Base-by-base conservation (phyloP, 2,888 invertebrate species). In the Alloplasta piceator region DNA sequence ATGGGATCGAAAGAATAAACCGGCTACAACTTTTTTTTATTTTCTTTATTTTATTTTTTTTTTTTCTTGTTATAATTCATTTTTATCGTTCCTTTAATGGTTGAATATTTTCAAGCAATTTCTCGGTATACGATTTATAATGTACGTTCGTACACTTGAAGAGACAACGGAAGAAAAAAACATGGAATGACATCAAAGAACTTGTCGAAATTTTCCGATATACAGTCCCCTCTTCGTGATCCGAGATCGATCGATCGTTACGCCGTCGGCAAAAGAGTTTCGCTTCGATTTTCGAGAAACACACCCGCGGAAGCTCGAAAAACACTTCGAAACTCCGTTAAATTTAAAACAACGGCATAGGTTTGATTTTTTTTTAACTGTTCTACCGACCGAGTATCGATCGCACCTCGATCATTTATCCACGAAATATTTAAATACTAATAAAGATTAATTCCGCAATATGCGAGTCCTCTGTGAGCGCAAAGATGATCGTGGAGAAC, bases 1-100 rank as follows among this genome's bases (percentile, higher is more conserved):
- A 58, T 67, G 46, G 60, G 41, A 66, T 70, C 46, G 38, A 61
- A 78, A 70, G 14, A 41, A 78, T 75, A 41, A 67, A 55, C 55
- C 36, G 39, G 52, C 60, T 70, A 77, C 68, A 52, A 9, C 7
- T 9, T 38, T 9, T 38, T 9, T 26, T 43, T n/a, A n/a, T 43
- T 43, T 1, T 43, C 6, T 16, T 38, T 64, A 10, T 63, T 70
- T 52, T 56, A 46, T 72, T 14, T n/a, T 38, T 52, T 71, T 58
- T 68, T 55, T 38, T 56, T 12, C 52, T 50, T n/a, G 14, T 50
- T 50, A n/a, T 3, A 26, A 26, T 26, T 26, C 26, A 52, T 52
- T 52, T n/a, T 16, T 12, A 48, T 48, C 26, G 26, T 26, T 26
- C 3, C 26, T 26, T 26, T 55, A 12, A 16, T 16, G 26, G 60